Conservation (phyloP, 2,113 vertebrate genomes). For the Daphoenositta chrysoptera region DNA sequence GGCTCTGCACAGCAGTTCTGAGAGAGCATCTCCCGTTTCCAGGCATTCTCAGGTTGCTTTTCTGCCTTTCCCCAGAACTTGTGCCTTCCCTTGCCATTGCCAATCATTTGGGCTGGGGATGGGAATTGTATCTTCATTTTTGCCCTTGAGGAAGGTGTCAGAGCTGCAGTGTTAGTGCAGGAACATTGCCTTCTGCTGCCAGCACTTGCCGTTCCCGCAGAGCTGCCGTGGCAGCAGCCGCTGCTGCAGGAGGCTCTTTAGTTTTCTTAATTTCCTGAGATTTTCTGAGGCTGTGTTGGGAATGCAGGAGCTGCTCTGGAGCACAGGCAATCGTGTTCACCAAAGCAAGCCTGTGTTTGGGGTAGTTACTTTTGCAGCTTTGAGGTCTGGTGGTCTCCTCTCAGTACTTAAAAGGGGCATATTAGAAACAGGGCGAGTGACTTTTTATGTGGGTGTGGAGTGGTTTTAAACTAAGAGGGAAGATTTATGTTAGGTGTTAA, state of each 20-base stretch:
- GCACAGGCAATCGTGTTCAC: fast-evolving
- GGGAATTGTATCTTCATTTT: background rate
- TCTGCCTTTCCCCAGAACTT: background rate
- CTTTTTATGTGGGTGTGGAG: background rate
- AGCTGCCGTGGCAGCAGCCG: background rate
- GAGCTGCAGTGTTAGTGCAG: background rate
- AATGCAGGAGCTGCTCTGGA: background rate
- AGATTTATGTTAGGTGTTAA: background rate
- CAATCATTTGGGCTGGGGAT: background rate
- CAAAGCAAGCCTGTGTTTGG: fast-evolving
- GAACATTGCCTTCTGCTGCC: background rate
- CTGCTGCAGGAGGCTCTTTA: background rate
- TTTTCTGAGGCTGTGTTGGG: background rate
- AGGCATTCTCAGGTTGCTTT: background rate
- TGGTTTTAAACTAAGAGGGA: background rate
- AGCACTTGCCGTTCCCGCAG: background rate
- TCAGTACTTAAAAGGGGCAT: background rate
- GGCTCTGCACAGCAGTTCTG: fast-evolving
- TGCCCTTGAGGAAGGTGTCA: background rate
- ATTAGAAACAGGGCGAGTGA: background rate
- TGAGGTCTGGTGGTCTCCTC: background rate
- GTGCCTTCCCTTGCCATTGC: background rate
- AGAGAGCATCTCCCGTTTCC: background rate
- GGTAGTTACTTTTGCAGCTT: background rate
- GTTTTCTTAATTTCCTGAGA: background rate